Base-by-base conservation (phyloP, 2,113 vertebrate species). In the Paralichthys olivaceus region DNA sequence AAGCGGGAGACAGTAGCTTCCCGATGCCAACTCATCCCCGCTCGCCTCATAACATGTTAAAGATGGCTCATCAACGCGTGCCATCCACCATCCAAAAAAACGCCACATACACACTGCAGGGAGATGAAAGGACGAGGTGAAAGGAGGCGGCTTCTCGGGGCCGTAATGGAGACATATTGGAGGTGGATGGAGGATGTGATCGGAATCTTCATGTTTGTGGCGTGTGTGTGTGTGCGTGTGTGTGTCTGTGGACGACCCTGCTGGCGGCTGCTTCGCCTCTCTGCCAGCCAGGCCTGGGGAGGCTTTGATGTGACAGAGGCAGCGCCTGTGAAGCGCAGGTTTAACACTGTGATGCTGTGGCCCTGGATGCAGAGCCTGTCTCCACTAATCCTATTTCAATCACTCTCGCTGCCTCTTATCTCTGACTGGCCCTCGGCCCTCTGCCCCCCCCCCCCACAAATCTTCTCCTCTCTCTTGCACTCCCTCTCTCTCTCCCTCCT, bases 301-400 rank as follows among this genome's bases (percentile, higher is more conserved):
- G 59, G 86, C 89, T 93, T 92, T 93, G 90, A 92, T 91, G 91
- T 92, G 90, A 89, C 91, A 91, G 90, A 86, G 85, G 75, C 85
- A 71, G 89, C 69, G 79, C 86, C 87, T 83, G 89, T 87, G 91
- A 87, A 89, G 90, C 69, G 65, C 78, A 88, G 92, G 87, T 90
- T 90, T 88, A 90, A 91, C 89, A 81, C 87, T 75, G 86, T 59
- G 89, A 89, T 86, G 87, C 85, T 83, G 88, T 67, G 74, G 91
- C 85, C 60, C 79, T 64, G 83, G 85, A 89, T 88, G 85, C 88
- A 84, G 85, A 75, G 89, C 86, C 88, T 88, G 91, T 91, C 91
- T 91, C 79, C 86, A 84, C 89, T 93, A 93, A 92, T 93, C 91
- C 90, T 77, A 90, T 92, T 93, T 92, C 92, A 92, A 92, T 93